Evolutionary conservation across 2,888 invertebrate species (phyloP), one percentile per base, ranked within the genome.

Genomic region (Apeira syringaria): DNA sequence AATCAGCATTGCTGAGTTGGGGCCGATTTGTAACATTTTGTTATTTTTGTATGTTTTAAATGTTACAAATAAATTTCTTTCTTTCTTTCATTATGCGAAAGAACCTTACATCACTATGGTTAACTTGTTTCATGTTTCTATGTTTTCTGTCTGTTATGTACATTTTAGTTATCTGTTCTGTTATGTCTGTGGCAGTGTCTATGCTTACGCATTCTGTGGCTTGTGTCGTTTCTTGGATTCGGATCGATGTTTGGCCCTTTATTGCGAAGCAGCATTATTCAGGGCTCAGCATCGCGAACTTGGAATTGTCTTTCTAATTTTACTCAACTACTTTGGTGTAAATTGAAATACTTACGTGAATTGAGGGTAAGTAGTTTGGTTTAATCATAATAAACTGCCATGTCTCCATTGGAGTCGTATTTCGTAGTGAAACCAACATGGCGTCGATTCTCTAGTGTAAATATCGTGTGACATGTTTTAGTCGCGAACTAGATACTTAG

Each of bases 231-330:
- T 72, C 69, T 80, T 61, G 76, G 77, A 90, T 86, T 91, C 90
- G 92, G 92, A 92, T 93, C 92, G 92, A 93, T 93, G 92, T 92
- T 92, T 86, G 92, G 92, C 84, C 91, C 92, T 87, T 87, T 92
- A 84, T 77, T 92, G 84, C 90, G 88, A 89, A 91, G 91, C 90
- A 90, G 91, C 82, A 85, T 92, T 83, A 86, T 93, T 90, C 92
- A 92, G 90, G 92, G 91, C 83, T 93, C 93, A 77, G 93, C 92
- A 71, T 87, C 91, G 66, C 91, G 92, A 83, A 93, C 93, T 91
- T 93, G 93, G 93, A 92, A 93, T 88, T 92, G 91, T 76, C 78
- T 92, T 69, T 83, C 91, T 64, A 91, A 91, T 83, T 90, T 92
- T 64, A 91, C 92, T 62, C 91, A 91, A 79, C 78, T 85, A 59